Base-by-base conservation (phyloP, 2,888 invertebrate species). In the Chesias legatella region DNA sequence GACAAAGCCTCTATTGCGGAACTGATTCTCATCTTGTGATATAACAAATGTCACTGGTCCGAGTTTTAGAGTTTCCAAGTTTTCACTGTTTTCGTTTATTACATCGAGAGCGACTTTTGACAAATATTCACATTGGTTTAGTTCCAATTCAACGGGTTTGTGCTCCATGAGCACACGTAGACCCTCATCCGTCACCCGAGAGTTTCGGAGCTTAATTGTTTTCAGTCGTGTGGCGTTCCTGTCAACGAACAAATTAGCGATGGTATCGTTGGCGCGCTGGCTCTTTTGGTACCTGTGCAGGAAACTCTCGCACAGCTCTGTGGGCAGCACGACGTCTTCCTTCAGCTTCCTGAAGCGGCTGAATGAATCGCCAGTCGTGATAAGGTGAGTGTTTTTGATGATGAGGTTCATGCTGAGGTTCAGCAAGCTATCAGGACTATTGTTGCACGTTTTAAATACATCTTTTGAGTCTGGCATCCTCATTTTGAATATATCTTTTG, bases 241-340 rank as follows among this genome's bases (percentile, higher is more conserved):
- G 69, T 95, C 92, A 50, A 90, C 82, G 68, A 95, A 95, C 56
- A 95, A 84, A 56, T 91, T 90, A 7, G 94, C 90, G 63, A 95
- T 92, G 53, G 88, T 89, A 58, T 94, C 92, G 63, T 92, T 91
- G 8, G 94, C 72, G 13, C 90, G 86, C 32, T 88, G 76, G 34
- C 73, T 79, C 46, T 74, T 85, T 52, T 92, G 91, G 49, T 90
- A 90, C 23, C 88, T 77, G 40, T 90, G 80, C 7, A 94, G 75
- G 41, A 94, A 79, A 58, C 88, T 90, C 65, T 94, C 94, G 63
- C 94, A 94, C 54, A 94, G 90, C 72, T 93, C 94, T 33, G 90
- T 89, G 0, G 94, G 94, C 20, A 94, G 71, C 31, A 90, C 85
- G 37, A 94, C 76, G 39, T 91, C 92, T 44, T 91, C 89, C 51